These are phyloP conservation scores for Meloe dianella DNA, from an alignment of 2,888 invertebrate species.

Conservation along the genomic window DNA sequence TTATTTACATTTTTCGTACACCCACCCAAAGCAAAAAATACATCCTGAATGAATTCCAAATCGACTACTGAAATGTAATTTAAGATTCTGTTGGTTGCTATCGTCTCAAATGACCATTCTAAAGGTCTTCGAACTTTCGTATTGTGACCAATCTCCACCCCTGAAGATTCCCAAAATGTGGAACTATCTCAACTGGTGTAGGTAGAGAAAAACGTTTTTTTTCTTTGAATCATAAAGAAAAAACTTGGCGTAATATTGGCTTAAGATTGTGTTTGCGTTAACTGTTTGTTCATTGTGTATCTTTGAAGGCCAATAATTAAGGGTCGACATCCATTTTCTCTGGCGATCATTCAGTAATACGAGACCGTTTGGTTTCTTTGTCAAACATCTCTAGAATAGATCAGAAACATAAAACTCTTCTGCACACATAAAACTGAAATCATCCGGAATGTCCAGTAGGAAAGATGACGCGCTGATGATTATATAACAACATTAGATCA, in stretches of 20 bases:
- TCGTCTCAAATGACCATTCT: neutral
- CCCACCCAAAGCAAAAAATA: neutral
- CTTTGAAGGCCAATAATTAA: slow-evolving; percentile 12
- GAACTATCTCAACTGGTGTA: neutral
- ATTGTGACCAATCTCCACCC: slow-evolving; percentile 1
- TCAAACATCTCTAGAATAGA: slow-evolving; percentile 27
- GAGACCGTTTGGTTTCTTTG: slow-evolving; percentile 17
- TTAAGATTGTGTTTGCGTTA: neutral
- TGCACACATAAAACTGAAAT: slow-evolving; percentile 38
- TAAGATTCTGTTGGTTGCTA: neutral
- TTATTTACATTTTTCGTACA: neutral
- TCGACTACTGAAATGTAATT: neutral
- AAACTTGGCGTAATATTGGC: neutral
- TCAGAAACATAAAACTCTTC: slow-evolving; percentile 46
- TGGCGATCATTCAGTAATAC: slow-evolving; percentile 32
- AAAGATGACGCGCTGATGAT: slow-evolving; percentile 46
- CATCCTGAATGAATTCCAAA: neutral
- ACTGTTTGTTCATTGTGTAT: slow-evolving; percentile 3
- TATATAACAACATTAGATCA: slow-evolving; percentile 55
- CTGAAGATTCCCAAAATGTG: neutral
- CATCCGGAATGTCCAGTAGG: slow-evolving; percentile 42
- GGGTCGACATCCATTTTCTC: slow-evolving; percentile 28
- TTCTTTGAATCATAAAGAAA: neutral
- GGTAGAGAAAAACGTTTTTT: neutral
- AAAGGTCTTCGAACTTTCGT: neutral